Percentiles rank a stretch among this genome's conserved stretches.
Conservation (phyloP, 2,797 vertebrate species). For the Schizopygopsis malacanthus region DNA sequence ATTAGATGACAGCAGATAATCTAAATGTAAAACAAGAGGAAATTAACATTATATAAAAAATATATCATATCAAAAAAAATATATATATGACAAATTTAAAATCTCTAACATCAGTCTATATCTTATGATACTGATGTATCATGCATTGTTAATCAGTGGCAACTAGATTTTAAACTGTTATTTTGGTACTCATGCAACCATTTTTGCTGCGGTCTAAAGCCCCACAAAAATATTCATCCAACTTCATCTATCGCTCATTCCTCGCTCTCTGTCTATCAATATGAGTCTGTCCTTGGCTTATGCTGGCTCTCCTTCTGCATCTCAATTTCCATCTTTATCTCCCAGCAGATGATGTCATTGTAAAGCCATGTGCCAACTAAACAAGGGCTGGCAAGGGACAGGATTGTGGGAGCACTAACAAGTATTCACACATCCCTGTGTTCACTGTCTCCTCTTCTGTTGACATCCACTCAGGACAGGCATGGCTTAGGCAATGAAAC, state of each 20-base stretch:
- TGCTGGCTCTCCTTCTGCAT: constrained; percentile 5
- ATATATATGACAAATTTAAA: background rate
- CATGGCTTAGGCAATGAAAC: constrained; percentile 31
- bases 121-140: background rate
- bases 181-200: background rate
- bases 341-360: constrained; percentile 86
- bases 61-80: background rate
- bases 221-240: background rate
- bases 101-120: background rate
- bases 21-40: background rate
- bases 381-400: constrained; percentile 24
- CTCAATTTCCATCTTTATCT: constrained; percentile 78
- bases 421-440: background rate
- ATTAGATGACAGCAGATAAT: background rate
- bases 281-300: constrained; percentile 16
- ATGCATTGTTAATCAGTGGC: background rate
- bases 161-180: background rate
- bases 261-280: background rate
- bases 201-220: background rate
- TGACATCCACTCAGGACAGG: constrained; percentile 15
- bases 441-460: constrained; percentile 28
- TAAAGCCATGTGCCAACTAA: constrained; percentile 75
- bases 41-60: background rate
- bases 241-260: background rate
- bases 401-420: constrained; percentile 20